These are phyloP conservation scores for Ochropleura plecta DNA, from an alignment of 2,888 invertebrate species.

Conservation along the genomic window DNA sequence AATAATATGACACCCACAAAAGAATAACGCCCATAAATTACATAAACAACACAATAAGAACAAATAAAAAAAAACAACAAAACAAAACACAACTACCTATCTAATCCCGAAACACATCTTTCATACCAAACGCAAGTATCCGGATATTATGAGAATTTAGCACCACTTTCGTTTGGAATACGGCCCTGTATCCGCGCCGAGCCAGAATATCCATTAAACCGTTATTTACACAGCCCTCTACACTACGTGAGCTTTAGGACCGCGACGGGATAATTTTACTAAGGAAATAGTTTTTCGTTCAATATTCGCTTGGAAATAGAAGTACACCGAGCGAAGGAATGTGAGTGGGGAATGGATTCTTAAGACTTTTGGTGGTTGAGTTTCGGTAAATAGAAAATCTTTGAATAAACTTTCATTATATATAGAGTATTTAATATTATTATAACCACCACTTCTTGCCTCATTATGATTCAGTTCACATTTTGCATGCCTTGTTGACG, in stretches of 20 bases:
- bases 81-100: conserved; percentile 42
- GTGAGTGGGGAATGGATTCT: conserved; percentile 43
- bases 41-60: conserved; percentile 17
- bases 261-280: conserved; percentile 78
- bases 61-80: conserved; percentile 25
- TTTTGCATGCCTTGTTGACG: no score
- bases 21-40: neutral
- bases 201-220: conserved; percentile 85
- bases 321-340: conserved; percentile 18
- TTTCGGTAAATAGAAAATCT: neutral
- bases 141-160: conserved; percentile 63
- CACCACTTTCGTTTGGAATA: conserved; percentile 45
- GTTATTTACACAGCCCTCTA: conserved; percentile 85
- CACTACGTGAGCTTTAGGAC: conserved; percentile 76
- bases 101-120: conserved; percentile 47
- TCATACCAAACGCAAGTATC: conserved; percentile 41
- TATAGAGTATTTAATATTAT: no score
- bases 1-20: neutral
- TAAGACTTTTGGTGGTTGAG: conserved; percentile 23
- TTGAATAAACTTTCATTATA: no score
- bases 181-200: conserved; percentile 72
- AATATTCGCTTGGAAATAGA: conserved; percentile 66
- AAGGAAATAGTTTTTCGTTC: conserved; percentile 79
- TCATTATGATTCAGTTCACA: no score
- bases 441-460: no score